Base-by-base conservation (phyloP, 2,888 invertebrate species). In the Crocallis elinguaria region DNA sequence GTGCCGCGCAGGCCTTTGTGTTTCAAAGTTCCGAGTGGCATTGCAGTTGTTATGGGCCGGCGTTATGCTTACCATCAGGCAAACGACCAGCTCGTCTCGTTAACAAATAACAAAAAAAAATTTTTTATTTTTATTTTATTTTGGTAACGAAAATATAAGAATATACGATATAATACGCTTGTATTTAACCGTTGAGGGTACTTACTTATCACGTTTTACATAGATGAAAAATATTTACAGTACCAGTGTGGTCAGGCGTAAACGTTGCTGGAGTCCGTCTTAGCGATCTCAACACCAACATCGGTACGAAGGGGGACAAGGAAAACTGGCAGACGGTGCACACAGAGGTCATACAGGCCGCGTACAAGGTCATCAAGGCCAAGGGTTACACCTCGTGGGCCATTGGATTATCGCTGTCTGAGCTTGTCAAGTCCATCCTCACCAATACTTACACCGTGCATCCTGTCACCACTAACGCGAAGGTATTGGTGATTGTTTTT, bases 371-470 rank as follows among this genome's bases (percentile, higher is more conserved):
- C 27, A 97, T 97, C 84, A 94, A 93, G 76, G 91, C 97, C 69
- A 98, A 98, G 88, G 97, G 97, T 2, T 97, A 97, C 88, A 98
- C 97, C 0, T 96, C 96, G 13, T 97, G 97, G 97, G 97, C 97
- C 7, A 96, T 97, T 64, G 97, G 97, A 1, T 92, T 97, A 30
- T 96, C 96, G 68, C 93, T 95, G 4, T 92, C 96, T 0, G 92
- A 95, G 58, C 84, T 98, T 35, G 93, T 94, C n/a, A 92, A 93
- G 41, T 93, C 95, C 29, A 94, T 97, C 48, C 82, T 97, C 48
- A 92, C 93, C 56, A 97, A 97, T 74, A 93, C 94, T 0, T 93
- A 94, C 75, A 94, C 94, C 69, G 94, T 97, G 25, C 96, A 95
- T 51, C 95, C 97, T 0, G 94, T 97, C 0, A 96, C 96, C 4